A percentile compares a stretch with the other conserved stretches of the same genome.
Evolutionary conservation across 2,888 invertebrate species (phyloP).

Genomic region (Siphlonurus alternatus): DNA sequence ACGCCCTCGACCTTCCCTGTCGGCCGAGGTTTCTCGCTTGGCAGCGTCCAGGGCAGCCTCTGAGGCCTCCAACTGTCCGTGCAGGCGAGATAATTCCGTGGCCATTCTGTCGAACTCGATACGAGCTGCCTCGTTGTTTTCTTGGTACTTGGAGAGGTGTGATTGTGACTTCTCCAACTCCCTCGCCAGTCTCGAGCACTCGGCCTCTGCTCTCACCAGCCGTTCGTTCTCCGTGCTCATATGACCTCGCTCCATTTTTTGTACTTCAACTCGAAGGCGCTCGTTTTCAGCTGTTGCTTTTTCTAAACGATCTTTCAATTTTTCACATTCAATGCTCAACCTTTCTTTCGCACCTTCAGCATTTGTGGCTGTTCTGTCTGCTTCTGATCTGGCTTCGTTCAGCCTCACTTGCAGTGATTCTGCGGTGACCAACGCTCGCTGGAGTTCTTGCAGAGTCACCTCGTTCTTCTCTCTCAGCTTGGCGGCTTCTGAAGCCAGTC

Average conservation of each 20-base stretch:
- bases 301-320: constrained; percentile 69
- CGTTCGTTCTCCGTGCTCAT: constrained; percentile 18
- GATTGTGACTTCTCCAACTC: constrained; percentile 75
- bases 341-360: constrained; percentile 67
- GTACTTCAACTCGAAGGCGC: constrained; percentile 3
- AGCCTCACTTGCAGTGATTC: constrained; percentile 54
- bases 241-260: constrained; percentile 1
- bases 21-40: constrained; percentile 9
- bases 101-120: constrained; percentile 76
- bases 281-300: constrained; percentile 37
- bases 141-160: constrained; percentile 67
- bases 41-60: constrained; percentile 21
- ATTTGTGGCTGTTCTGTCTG: constrained; percentile 25
- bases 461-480: neutral
- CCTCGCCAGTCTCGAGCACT: constrained; percentile 45
- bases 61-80: constrained; percentile 60
- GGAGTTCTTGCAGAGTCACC: constrained; percentile 46
- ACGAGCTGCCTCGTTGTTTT: constrained; percentile 63
- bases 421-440: constrained; percentile 42
- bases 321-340: constrained; percentile 64
- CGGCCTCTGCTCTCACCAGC: constrained; percentile 49
- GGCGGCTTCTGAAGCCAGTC: neutral
- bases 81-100: constrained; percentile 61
- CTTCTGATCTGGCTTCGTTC: constrained; percentile 66
- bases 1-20: constrained; percentile 11